Evolutionary conservation across 2,888 invertebrate genomes (phyloP).

Genomic region (Dynastes maya): DNA sequence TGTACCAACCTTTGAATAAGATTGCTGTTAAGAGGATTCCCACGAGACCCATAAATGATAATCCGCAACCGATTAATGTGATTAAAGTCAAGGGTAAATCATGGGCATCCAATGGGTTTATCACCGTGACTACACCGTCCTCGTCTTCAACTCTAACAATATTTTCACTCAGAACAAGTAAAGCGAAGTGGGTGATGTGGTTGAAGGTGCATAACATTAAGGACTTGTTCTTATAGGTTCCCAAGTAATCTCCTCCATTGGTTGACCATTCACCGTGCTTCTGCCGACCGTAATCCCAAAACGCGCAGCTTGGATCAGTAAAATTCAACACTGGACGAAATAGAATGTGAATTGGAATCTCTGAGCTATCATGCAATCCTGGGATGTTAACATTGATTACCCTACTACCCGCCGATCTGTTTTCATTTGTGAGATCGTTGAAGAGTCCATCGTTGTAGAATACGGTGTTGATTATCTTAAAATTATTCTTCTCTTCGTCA

Average conservation of each 20-base stretch:
- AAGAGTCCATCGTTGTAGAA: constrained; percentile 32
- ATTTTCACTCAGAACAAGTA: constrained; percentile 14
- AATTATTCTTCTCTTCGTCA: background rate
- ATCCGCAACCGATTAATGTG: constrained; percentile 29
- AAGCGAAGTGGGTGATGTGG: constrained; percentile 14
- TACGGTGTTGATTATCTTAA: background rate
- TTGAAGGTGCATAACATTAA: constrained; percentile 13
- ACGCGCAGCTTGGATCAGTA: constrained; percentile 31
- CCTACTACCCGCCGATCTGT: background rate
- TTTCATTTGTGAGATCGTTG: background rate
- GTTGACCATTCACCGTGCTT: constrained; percentile 45
- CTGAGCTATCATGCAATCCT: background rate
- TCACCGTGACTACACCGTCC: background rate
- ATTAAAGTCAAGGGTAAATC: constrained; percentile 30
- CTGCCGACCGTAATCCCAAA: constrained; percentile 40
- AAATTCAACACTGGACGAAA: constrained; percentile 27
- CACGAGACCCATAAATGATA: constrained; percentile 35
- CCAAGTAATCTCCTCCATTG: constrained; percentile 22
- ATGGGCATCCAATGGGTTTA: constrained; percentile 3
- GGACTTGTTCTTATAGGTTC: background rate
- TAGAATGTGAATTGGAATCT: constrained; percentile 22
- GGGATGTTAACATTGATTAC: constrained; percentile 35
- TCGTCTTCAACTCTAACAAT: background rate
- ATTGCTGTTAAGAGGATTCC: constrained; percentile 15
- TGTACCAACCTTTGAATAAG: constrained; percentile 42